phyloP scores from a whole-genome alignment of 2,888 invertebrate genomes.

The Xestoiulus laeticollis region DNA sequence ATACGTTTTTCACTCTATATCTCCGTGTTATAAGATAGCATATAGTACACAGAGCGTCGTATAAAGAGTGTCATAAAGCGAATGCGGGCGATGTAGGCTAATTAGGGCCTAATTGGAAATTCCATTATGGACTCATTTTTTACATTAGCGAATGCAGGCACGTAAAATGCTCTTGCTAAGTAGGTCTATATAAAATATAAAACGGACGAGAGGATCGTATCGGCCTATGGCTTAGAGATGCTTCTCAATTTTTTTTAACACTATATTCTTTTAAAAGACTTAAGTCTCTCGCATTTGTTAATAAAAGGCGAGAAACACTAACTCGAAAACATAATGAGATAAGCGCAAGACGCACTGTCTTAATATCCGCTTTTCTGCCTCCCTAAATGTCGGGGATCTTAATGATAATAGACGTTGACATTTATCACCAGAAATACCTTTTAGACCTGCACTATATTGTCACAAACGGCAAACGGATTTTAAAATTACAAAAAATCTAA shows the following conservation, averaged over 20 bases:
- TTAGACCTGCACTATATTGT: neutral
- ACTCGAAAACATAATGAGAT: constrained; percentile 41
- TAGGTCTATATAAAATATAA: neutral
- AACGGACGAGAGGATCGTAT: constrained; percentile 24
- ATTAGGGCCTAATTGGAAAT: constrained; percentile 54
- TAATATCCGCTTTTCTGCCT: constrained; percentile 31
- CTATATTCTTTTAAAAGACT: constrained; percentile 24
- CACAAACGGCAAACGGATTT: neutral
- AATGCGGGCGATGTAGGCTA: constrained; percentile 45
- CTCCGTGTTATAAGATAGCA: neutral
- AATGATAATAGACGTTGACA: constrained; percentile 35
- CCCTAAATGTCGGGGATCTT: neutral
- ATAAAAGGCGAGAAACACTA: constrained; percentile 32
- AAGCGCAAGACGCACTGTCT: constrained; percentile 29
- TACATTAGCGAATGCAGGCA: constrained; percentile 44
- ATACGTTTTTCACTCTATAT: constrained; percentile 10
- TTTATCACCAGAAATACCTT: constrained; percentile 2
- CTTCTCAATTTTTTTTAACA: neutral
- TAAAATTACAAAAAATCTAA: neutral
- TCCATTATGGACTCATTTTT: constrained; percentile 52
- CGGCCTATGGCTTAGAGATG: neutral
- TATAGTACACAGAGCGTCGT: neutral
- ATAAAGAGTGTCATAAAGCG: constrained; percentile 43
- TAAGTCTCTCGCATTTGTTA: constrained; percentile 30
- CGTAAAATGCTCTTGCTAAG: neutral